Base-by-base conservation (phyloP, 2,113 vertebrate genomes). In the Psettodes erumei region DNA sequence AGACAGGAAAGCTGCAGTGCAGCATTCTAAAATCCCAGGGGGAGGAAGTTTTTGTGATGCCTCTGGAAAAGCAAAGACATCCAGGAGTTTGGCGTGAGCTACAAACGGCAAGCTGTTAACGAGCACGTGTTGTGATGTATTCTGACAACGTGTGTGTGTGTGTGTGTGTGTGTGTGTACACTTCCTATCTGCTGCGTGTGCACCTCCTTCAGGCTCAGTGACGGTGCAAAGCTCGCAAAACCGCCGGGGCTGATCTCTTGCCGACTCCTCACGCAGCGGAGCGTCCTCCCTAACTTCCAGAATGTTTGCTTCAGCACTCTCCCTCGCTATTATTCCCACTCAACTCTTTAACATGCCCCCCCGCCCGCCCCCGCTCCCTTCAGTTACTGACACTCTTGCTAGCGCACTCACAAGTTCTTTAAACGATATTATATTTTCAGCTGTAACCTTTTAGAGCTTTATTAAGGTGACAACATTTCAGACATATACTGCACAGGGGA, bases 301-400 rank as follows among this genome's bases (percentile, higher is more conserved):
- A 82, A 51, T 59, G 80, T 86, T 85, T 82, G 74, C 75, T 82
- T 85, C 82, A 80, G 79, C 81, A 81, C 71, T 73, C 55, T 43
- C 27, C 53, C 27, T 28, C 6, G 1, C 75, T 21, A n/a, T 27
- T 68, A 45, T 82, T 82, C 73, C 65, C 70, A 16, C 45, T 38
- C 28, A 81, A 78, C 61, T 68, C 60, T 56, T 71, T 51, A 79
- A 70, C 72, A 75, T 60, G 66, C 53, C 38, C 58, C 16, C 1
- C 35, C 21, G n/a, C n/a, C n/a, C n/a, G n/a, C n/a, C n/a, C 61
- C 35, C 18, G 60, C 77, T 83, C 59, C 33, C 32, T 66, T 77
- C 69, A 71, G 47, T 75, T 66, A 54, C 50, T 6, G 66, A 58
- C 61, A 64, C 42, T 40, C 40, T 33, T 0, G 33, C 47, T 43